Conservation (phyloP, 2,888 invertebrate genomes). For the Harmothoe impar region DNA sequence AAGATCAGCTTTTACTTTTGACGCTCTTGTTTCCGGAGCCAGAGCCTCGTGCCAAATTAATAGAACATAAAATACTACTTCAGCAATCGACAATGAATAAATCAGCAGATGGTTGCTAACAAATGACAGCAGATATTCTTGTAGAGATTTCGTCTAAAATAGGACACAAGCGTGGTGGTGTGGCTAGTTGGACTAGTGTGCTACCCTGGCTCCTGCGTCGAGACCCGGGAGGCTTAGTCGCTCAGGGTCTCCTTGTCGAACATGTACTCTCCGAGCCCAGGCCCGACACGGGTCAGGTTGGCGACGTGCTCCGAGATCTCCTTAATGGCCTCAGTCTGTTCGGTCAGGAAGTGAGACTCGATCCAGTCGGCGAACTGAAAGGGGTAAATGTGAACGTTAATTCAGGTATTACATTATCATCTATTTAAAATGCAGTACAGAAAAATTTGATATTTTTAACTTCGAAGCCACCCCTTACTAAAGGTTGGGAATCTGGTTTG, state of each 20-base stretch:
- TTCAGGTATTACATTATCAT: neutral
- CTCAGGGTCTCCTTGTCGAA: conserved; percentile 85
- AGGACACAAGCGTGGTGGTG: neutral
- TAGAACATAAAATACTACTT: too few relatives aligned
- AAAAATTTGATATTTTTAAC: too few relatives aligned
- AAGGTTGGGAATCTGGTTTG: too few relatives aligned
- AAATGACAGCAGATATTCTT: neutral
- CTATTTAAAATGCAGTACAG: too few relatives aligned
- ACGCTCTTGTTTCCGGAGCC: neutral
- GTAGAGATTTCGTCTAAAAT: neutral
- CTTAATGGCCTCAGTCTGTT: conserved; percentile 86
- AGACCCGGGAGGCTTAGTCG: conserved; percentile 12
- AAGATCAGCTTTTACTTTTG: conserved; percentile 26
- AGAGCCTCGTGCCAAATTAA: too few relatives aligned
- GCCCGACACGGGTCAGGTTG: conserved; percentile 87
- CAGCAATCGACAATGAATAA: too few relatives aligned
- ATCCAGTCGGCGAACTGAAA: conserved; percentile 89
- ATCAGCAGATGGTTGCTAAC: neutral
- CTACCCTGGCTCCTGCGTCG: neutral
- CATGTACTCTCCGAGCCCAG: conserved; percentile 86
- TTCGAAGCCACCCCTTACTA: too few relatives aligned
- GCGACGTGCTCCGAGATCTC: conserved; percentile 89
- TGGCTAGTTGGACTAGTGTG: neutral
- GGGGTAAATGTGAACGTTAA: conserved; percentile 1
- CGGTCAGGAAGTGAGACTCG: conserved; percentile 87